phyloP scores from a whole-genome alignment of 2,113 vertebrate genomes.

The Pseudorasbora parva region DNA sequence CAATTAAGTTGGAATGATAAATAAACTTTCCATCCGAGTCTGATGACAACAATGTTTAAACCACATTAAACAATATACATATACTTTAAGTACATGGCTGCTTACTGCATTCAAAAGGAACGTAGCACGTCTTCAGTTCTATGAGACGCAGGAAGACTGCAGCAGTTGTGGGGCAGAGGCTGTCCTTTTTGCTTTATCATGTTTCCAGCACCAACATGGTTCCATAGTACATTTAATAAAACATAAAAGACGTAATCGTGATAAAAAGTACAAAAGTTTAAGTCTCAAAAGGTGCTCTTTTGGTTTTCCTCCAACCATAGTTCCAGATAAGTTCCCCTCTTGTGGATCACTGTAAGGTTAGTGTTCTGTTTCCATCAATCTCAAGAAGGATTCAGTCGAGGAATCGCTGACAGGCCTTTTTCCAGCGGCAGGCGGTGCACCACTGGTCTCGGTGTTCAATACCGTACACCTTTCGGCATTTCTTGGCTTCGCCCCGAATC shows the following conservation, averaged over 20 bases:
- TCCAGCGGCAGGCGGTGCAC: slow-evolving; percentile 90
- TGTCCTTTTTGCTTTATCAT: background rate
- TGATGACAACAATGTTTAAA: slow-evolving; percentile 22
- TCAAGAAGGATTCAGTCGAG: slow-evolving; percentile 75
- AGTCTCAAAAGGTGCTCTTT: slow-evolving; percentile 33
- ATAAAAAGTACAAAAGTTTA: slow-evolving; percentile 34
- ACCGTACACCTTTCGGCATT: slow-evolving; percentile 90
- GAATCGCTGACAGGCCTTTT: slow-evolving; percentile 89
- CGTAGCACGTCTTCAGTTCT: background rate
- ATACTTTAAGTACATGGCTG: background rate
- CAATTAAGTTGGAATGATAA: slow-evolving; percentile 42
- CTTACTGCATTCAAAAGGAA: background rate
- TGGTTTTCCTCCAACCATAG: slow-evolving; percentile 41
- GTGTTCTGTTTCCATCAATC: background rate
- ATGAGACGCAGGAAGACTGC: slow-evolving; percentile 49
- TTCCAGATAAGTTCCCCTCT: slow-evolving; percentile 23
- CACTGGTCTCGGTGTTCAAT: slow-evolving; percentile 88
- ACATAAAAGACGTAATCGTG: background rate
- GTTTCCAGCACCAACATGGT: slow-evolving; percentile 46
- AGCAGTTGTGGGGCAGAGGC: background rate
- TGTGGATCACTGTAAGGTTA: background rate
- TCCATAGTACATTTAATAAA: slow-evolving; percentile 8
- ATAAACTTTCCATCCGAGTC: slow-evolving; percentile 19
- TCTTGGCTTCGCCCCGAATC: slow-evolving; percentile 89
- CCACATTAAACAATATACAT: no score